phyloP scores from a whole-genome alignment of 2,113 vertebrate species.

The Mesembrinibis cayennensis region DNA sequence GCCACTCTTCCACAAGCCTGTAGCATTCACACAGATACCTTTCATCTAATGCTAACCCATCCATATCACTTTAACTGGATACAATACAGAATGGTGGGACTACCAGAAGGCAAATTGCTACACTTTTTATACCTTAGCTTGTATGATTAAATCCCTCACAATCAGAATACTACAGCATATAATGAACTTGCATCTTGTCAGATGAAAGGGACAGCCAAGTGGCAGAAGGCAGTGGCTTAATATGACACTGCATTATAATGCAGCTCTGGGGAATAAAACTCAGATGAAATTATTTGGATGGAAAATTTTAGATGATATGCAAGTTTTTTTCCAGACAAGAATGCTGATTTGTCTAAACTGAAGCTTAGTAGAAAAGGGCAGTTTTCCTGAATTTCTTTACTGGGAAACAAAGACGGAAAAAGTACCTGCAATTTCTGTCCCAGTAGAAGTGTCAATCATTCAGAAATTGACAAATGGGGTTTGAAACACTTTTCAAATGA shows the following conservation, averaged over 20 bases:
- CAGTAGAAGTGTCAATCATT: not conserved
- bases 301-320: not conserved
- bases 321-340: not conserved
- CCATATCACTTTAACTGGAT: not conserved
- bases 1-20: too few species aligned
- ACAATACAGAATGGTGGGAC: not conserved
- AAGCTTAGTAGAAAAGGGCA: not conserved
- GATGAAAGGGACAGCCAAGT: slow-evolving; percentile 44
- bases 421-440: not conserved
- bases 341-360: not conserved
- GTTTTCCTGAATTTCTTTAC: not conserved
- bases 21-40: not conserved
- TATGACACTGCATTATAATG: slow-evolving; percentile 5
- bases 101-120: not conserved
- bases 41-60: not conserved
- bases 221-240: slow-evolving; percentile 49
- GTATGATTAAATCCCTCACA: not conserved
- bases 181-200: slow-evolving; percentile 38
- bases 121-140: not conserved
- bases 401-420: not conserved
- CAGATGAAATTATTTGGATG: slow-evolving; percentile 17
- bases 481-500: not conserved
- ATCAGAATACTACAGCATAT: not conserved
- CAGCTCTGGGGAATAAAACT: slow-evolving; percentile 1
- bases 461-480: not conserved